Percentiles rank a stretch among this genome's conserved stretches.
Conservation (phyloP, 2,113 vertebrate species). For the Calyptomena viridis region DNA sequence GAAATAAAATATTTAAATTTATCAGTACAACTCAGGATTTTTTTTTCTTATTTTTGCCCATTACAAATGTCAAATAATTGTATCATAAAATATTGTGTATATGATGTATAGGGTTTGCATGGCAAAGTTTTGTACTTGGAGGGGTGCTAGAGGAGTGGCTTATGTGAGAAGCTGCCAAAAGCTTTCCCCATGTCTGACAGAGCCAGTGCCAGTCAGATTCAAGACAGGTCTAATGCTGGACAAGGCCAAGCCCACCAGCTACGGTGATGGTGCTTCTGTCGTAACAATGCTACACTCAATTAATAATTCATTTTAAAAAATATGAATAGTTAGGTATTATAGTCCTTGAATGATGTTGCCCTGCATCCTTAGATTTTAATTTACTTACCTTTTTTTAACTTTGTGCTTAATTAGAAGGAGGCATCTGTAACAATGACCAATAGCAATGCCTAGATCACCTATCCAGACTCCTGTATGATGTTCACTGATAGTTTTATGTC, state of each 20-base stretch:
- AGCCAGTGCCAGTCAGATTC: not conserved
- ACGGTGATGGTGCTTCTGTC: not conserved
- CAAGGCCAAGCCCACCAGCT: not conserved
- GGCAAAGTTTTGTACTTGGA: not conserved
- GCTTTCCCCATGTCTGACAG: not conserved
- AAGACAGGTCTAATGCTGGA: not conserved
- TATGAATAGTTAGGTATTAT: not conserved
- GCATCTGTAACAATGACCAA: not conserved
- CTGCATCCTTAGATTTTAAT: not conserved
- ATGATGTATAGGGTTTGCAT: not conserved
- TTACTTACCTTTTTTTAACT: not conserved
- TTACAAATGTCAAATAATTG: not conserved
- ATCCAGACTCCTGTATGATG: not conserved
- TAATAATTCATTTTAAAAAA: not conserved
- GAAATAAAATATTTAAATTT: not conserved
- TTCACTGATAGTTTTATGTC: not conserved
- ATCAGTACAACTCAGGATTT: not conserved
- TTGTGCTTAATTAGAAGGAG: not conserved
- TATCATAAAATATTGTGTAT: not conserved
- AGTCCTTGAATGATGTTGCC: not conserved
- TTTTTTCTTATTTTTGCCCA: not conserved
- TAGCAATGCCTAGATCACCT: not conserved
- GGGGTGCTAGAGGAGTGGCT: not conserved
- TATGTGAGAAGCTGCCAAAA: too few species aligned
- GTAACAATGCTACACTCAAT: fast-evolving